A percentile compares a stretch with the other conserved stretches of the same genome.
Conservation (phyloP, 2,888 invertebrate genomes). For the Heliconius ethilla region DNA sequence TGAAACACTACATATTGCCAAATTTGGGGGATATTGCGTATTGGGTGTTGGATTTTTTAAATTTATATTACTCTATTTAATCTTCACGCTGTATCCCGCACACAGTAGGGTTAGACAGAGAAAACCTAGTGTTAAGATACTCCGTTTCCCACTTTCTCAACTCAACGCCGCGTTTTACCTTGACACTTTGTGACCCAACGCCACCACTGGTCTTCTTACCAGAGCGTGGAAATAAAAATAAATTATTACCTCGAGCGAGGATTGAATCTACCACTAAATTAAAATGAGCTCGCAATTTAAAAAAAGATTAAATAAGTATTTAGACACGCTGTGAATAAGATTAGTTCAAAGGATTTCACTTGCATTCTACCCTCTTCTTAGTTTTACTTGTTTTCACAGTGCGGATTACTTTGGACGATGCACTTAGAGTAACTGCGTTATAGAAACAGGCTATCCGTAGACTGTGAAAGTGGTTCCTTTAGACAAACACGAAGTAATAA, state of each 20-base stretch:
- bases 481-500: neutral
- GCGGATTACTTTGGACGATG: constrained; percentile 36
- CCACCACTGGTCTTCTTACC: too few species aligned
- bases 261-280: neutral
- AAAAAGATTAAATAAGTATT: constrained; percentile 3
- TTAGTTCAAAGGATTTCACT: constrained; percentile 35
- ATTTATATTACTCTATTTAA: too few species aligned
- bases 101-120: too few species aligned
- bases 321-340: neutral
- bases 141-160: too few species aligned
- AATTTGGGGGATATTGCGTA: neutral
- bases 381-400: constrained; percentile 38
- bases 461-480: neutral
- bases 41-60: too few species aligned
- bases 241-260: neutral
- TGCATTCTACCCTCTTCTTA: constrained; percentile 29
- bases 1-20: neutral
- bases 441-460: neutral
- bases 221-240: neutral
- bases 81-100: too few species aligned
- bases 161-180: too few species aligned
- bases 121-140: too few species aligned
- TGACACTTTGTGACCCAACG: too few species aligned
- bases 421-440: constrained; percentile 7
- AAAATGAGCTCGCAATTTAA: neutral